phyloP scores from a whole-genome alignment of 1,140 invertebrate genomes.

The Bombus sibiricus region DNA sequence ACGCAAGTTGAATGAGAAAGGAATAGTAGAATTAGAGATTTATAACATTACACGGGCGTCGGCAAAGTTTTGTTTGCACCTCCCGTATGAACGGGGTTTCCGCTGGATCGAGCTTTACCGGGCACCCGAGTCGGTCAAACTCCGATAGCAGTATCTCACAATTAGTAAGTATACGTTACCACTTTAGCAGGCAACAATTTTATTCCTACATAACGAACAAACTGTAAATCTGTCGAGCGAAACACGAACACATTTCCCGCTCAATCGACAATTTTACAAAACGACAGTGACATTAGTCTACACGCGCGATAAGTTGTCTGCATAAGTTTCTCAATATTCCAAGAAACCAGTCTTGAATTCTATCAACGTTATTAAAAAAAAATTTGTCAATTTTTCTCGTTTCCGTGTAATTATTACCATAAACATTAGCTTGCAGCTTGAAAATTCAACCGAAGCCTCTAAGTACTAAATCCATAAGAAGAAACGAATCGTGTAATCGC shows the following conservation, averaged over 20 bases:
- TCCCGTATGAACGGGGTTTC: neutral
- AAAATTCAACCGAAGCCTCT: too few species aligned
- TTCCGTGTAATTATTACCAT: neutral
- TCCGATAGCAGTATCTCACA: neutral
- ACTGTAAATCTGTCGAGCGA: neutral
- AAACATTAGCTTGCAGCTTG: neutral
- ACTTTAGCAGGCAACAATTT: neutral
- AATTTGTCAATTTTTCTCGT: too few species aligned
- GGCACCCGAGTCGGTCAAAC: neutral
- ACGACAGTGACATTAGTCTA: neutral
- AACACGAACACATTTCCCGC: too few species aligned
- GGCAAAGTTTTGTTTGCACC: too few species aligned
- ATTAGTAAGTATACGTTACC: neutral
- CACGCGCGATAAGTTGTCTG: neutral
- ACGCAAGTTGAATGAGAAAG: too few species aligned
- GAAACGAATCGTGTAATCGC: neutral
- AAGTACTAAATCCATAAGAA: neutral
- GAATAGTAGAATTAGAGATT: too few species aligned
- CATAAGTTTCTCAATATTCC: neutral
- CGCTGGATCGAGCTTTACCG: neutral
- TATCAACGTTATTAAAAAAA: neutral
- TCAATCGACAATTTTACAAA: neutral
- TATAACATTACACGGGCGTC: too few species aligned
- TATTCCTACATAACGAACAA: neutral
- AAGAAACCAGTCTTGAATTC: neutral